Conservation (phyloP, 1,140 invertebrate species). For the Drosophila mauritiana region DNA sequence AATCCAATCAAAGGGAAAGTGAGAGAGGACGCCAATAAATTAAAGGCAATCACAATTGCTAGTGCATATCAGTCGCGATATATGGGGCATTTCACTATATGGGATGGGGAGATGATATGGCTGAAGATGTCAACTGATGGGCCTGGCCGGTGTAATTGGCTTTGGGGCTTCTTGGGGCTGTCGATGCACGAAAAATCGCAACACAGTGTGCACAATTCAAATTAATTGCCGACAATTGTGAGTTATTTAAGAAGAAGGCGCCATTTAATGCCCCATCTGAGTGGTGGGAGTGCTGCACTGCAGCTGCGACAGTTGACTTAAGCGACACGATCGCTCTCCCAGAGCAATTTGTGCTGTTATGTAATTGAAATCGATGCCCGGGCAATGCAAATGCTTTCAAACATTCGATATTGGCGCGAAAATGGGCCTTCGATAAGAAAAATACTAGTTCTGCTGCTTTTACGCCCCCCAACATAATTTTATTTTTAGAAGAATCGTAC, state of each 20-base stretch:
- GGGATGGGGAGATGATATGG: slow-evolving; percentile 25
- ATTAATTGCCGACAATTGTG: slow-evolving; percentile 80
- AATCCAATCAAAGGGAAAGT: slow-evolving; percentile 74
- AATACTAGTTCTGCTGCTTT: background rate
- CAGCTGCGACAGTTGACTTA: slow-evolving; percentile 31
- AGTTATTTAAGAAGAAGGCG: slow-evolving; percentile 69
- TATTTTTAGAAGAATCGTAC: too few relatives aligned
- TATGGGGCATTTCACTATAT: slow-evolving; percentile 4
- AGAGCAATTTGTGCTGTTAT: slow-evolving; percentile 13
- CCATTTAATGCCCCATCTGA: slow-evolving; percentile 59
- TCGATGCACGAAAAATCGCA: slow-evolving; percentile 69
- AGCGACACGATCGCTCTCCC: slow-evolving; percentile 25
- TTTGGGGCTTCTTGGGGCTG: slow-evolving; percentile 35
- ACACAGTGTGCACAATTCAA: slow-evolving; percentile 70
- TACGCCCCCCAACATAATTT: background rate
- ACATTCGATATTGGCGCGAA: background rate
- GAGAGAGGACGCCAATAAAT: slow-evolving; percentile 78
- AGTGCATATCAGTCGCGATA: slow-evolving; percentile 24
- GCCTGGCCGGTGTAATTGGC: slow-evolving; percentile 68
- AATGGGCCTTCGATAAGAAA: background rate
- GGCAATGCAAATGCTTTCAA: background rate
- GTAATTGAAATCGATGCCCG: slow-evolving; percentile 41
- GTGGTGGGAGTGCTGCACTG: slow-evolving; percentile 2
- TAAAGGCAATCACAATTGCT: slow-evolving; percentile 62
- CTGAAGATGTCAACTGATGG: slow-evolving; percentile 62